These are phyloP conservation scores for Harmothoe impar DNA, from an alignment of 2,888 invertebrate species.

Conservation along the genomic window DNA sequence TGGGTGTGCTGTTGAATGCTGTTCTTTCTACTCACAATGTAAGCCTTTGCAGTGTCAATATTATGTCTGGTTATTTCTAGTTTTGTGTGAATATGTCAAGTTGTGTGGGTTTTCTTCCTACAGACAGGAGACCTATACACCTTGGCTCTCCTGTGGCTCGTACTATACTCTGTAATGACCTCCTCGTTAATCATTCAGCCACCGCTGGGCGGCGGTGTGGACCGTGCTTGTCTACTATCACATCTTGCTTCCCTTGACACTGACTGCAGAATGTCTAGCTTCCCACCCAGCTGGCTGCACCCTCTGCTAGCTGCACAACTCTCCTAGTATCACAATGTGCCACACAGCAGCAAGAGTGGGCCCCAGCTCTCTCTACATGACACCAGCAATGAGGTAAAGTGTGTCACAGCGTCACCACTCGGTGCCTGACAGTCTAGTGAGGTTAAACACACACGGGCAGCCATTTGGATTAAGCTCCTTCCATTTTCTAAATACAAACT, in stretches of 20 bases:
- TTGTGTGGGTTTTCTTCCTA: no score
- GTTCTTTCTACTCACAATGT: background rate
- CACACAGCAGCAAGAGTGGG: background rate
- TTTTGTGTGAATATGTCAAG: no score
- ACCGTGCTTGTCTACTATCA: constrained; percentile 10
- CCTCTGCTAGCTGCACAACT: background rate
- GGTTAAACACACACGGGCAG: no score
- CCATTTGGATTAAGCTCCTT: background rate
- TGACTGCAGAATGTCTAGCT: background rate
- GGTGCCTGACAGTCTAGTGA: no score
- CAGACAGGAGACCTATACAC: no score
- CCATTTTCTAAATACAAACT: background rate
- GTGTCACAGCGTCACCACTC: background rate
- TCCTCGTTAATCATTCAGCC: no score
- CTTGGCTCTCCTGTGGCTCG: no score
- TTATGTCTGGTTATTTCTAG: background rate
- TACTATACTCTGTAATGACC: no score
- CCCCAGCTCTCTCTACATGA: background rate
- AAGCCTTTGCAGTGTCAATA: constrained; percentile 28
- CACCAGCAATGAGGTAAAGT: constrained; percentile 34
- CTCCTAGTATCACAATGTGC: constrained; percentile 14
- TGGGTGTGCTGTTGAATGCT: background rate
- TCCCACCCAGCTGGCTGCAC: background rate
- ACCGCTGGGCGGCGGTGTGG: no score
- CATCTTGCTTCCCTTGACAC: constrained; percentile 47